A percentile compares a stretch with the other conserved stretches of the same genome.
Conservation (phyloP, 2,113 vertebrate genomes). For the Phainopepla nitens region DNA sequence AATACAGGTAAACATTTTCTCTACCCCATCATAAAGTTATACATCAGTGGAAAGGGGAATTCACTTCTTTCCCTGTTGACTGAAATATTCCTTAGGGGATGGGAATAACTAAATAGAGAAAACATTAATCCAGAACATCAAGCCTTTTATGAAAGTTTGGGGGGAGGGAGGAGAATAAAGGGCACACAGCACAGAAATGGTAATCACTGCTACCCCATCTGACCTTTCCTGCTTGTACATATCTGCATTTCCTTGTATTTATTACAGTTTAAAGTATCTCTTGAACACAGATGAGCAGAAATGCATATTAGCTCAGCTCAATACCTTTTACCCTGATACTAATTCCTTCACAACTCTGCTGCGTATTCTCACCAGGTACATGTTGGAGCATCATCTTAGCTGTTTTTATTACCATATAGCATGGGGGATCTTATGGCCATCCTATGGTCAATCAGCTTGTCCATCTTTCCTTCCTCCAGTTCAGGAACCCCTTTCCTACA, state of each 20-base stretch:
- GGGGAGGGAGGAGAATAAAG: neutral
- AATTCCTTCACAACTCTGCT: neutral
- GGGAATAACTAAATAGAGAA: neutral
- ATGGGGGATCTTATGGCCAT: neutral
- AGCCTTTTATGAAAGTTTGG: neutral
- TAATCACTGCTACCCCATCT: neutral
- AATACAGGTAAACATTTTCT: neutral
- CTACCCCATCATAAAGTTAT: neutral
- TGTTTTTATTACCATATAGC: neutral
- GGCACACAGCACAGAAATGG: neutral
- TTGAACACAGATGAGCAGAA: neutral
- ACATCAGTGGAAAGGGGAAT: neutral
- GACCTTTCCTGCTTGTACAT: neutral
- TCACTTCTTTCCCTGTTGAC: neutral
- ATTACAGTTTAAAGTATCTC: neutral
- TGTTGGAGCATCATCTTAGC: neutral
- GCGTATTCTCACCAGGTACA: neutral
- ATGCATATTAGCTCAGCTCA: neutral
- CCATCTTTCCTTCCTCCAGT: neutral
- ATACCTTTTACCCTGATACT: neutral
- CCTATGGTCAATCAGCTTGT: neutral
- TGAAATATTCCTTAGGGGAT: neutral
- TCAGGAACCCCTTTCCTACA: neutral
- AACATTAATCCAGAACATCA: neutral
- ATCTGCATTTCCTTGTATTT: neutral